Base-by-base conservation (phyloP, 2,113 vertebrate genomes). In the Lophotis ruficrista region DNA sequence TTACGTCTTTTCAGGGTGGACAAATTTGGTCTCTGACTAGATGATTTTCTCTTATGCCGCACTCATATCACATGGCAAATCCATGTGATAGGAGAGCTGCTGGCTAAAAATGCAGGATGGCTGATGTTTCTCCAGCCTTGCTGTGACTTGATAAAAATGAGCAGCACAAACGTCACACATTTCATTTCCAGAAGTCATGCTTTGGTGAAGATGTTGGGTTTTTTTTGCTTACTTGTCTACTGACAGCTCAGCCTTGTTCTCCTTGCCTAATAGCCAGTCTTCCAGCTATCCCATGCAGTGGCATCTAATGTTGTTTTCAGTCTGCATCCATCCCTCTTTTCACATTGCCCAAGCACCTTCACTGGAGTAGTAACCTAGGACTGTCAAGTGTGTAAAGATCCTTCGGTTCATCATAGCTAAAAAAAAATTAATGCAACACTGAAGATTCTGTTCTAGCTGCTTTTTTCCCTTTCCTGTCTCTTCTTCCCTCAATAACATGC, bases 21-120 rank as follows among this genome's bases (percentile, higher is more conserved):
- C 96, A 97, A 96, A 92, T 94, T 97, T 96, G 94, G 82, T 97
- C 94, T 97, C 92, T 97, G 75, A 90, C 90, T 96, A 88, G 87
- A 86, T 95, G 93, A 71, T 78, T 95, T 88, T 90, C 58, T 90
- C 48, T 80, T 91, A 50, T 94, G 82, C 64, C 56, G 58, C 14
- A 11, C 25, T 91, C 14, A 15, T 43, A 43, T 43, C 41, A 43
- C 41, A 43, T 43, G 41, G 41, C 41, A 43, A 43, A 43, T 43
- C 54, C 41, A 27, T 35, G 20, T 41, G 47, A 54, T 22, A 54
- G 30, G 80, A 89, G 47, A 93, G 60, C 60, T 93, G 33, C 62
- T 96, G 54, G 47, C 45, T 82, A 70, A 79, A 87, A 62, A 50
- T 79, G 45, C 41, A 62, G 70, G 37, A 24, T 73, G 33, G 10